These are phyloP conservation scores for Argyrosomus regius DNA, from an alignment of 2,797 vertebrate genomes.

Conservation along the genomic window DNA sequence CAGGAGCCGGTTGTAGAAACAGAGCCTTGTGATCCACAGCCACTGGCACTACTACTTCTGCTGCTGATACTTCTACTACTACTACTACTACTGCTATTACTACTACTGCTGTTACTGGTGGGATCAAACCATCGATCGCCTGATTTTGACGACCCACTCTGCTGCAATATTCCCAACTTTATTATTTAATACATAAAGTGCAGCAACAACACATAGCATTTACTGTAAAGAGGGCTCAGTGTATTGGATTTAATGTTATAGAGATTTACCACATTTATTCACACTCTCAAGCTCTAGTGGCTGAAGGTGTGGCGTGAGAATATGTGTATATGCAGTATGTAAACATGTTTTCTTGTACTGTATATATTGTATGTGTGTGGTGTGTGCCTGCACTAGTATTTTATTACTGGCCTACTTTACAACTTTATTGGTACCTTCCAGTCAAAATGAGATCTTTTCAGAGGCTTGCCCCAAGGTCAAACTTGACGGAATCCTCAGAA, in stretches of 20 bases:
- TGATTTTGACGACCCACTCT: background rate
- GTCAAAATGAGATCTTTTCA: conserved; percentile 73
- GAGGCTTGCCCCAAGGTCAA: conserved; percentile 59
- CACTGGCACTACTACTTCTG: no score
- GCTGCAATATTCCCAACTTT: conserved; percentile 33
- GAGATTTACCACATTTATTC: conserved; percentile 38
- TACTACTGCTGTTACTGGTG: no score
- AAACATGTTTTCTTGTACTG: background rate
- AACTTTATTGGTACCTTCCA: conserved; percentile 64
- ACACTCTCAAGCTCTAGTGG: conserved; percentile 5
- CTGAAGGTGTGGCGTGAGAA: conserved; percentile 2
- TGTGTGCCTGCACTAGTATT: conserved; percentile 15
- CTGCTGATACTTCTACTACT: no score
- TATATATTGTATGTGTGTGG: conserved; percentile 1
- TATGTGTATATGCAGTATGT: conserved; percentile 5
- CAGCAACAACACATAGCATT: conserved; percentile 31
- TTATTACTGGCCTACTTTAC: conserved; percentile 50
- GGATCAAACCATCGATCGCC: no score
- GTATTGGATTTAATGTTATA: conserved; percentile 38
- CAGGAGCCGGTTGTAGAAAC: no score
- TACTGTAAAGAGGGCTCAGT: conserved; percentile 37
- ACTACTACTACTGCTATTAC: no score
- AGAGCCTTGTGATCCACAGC: no score
- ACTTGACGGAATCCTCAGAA: conserved; percentile 61
- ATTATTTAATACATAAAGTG: conserved; percentile 50